These are phyloP conservation scores for Hemistola chrysoprasaria DNA, from an alignment of 2,888 invertebrate genomes.

Conservation along the genomic window DNA sequence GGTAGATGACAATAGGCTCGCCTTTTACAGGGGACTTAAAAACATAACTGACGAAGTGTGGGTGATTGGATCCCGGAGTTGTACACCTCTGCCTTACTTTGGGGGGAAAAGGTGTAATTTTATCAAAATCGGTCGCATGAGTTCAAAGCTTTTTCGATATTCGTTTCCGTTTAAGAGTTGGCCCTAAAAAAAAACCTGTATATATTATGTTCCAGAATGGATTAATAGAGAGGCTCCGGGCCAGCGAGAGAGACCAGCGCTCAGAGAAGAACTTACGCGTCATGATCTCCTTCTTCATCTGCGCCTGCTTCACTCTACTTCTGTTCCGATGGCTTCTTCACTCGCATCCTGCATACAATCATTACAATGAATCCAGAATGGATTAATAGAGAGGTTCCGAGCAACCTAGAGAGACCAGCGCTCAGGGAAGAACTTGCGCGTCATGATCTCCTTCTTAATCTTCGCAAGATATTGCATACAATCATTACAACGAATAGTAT, in stretches of 20 bases:
- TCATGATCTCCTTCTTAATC: constrained; percentile 65
- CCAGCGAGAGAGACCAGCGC: constrained; percentile 67
- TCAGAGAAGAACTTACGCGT: constrained; percentile 67
- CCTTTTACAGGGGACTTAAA: too few species aligned
- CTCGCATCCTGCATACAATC: constrained; percentile 54
- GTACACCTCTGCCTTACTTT: too few species aligned
- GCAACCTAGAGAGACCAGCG: constrained; percentile 69
- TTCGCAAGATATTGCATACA: constrained; percentile 58
- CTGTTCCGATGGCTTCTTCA: constrained; percentile 70
- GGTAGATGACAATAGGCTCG: too few species aligned
- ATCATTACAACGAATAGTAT: constrained; percentile 33
- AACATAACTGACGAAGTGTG: too few species aligned
- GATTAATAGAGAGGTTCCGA: constrained; percentile 66
- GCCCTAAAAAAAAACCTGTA: too few species aligned
- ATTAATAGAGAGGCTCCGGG: constrained; percentile 65
- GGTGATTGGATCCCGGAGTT: too few species aligned
- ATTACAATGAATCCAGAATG: constrained; percentile 37
- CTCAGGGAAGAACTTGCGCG: constrained; percentile 64
- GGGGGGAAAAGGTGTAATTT: too few species aligned
- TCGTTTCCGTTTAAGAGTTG: too few species aligned
- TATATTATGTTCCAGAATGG: constrained; percentile 72
- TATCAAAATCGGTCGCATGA: too few species aligned
- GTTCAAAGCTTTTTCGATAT: too few species aligned
- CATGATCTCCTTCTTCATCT: constrained; percentile 61
- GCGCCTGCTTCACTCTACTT: constrained; percentile 57